Percentiles rank a stretch among this genome's conserved stretches.
These are phyloP conservation scores for Bubo bubo DNA, from an alignment of 2,113 vertebrate species.

Conservation along the genomic window DNA sequence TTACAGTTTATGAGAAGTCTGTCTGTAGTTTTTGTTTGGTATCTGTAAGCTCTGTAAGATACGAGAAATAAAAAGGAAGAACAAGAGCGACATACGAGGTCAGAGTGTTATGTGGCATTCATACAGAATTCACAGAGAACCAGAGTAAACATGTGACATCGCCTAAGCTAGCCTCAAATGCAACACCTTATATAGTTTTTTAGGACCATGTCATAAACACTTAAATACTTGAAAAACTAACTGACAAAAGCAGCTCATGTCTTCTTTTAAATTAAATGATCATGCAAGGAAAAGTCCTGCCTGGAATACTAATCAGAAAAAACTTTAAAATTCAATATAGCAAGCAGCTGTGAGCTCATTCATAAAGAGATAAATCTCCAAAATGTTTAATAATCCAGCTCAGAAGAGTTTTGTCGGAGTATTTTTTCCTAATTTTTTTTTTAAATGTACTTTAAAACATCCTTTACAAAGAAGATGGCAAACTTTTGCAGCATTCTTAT, in stretches of 20 bases:
- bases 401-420: not conserved
- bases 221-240: not conserved
- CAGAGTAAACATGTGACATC: not conserved
- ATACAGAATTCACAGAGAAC: not conserved
- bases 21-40: not conserved
- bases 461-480: not conserved
- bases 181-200: not conserved
- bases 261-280: not conserved
- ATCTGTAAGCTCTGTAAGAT: not conserved
- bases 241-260: not conserved
- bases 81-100: not conserved
- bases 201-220: not conserved
- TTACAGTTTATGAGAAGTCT: not conserved
- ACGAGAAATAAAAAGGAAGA: not conserved
- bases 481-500: not conserved
- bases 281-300: not conserved
- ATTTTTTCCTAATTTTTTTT: not conserved
- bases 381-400: not conserved
- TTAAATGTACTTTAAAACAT: not conserved
- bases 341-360: not conserved
- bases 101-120: not conserved
- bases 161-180: not conserved
- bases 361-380: not conserved
- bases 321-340: not conserved
- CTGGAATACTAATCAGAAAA: not conserved